A percentile compares a stretch with the other conserved stretches of the same genome.
Conservation (phyloP, 2,888 invertebrate genomes). For the Gryllus longicercus region DNA sequence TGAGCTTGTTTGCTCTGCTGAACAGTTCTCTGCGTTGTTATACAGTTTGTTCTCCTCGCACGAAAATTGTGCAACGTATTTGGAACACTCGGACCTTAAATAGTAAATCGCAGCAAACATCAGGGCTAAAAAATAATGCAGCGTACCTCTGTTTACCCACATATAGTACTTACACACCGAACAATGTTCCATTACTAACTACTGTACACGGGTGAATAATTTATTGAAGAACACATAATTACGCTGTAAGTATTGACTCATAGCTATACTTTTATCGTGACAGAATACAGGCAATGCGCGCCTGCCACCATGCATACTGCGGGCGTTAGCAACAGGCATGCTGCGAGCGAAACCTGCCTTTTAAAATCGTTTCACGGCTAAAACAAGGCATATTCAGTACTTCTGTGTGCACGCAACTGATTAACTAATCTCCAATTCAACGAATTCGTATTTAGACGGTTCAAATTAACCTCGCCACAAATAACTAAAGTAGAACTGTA, state of each 20-base stretch:
- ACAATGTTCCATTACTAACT: not conserved
- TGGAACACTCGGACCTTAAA: not conserved
- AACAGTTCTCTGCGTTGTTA: not conserved
- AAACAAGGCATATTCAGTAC: too few relatives aligned
- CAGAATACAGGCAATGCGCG: too few relatives aligned
- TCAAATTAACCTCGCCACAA: too few relatives aligned
- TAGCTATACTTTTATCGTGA: not conserved
- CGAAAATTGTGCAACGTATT: not conserved
- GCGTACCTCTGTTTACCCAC: conserved; percentile 8
- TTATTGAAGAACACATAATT: conserved; percentile 17
- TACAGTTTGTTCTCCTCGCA: conserved; percentile 17
- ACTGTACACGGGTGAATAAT: not conserved
- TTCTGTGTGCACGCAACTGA: too few relatives aligned
- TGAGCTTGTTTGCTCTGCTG: not conserved
- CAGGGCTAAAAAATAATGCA: not conserved
- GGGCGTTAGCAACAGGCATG: too few relatives aligned
- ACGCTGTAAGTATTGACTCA: conserved; percentile 11
- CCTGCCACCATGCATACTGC: too few relatives aligned
- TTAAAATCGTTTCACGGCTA: too few relatives aligned
- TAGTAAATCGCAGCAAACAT: conserved; percentile 10
- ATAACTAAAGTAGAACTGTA: too few relatives aligned
- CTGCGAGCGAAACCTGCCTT: too few relatives aligned
- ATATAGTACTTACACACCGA: not conserved
- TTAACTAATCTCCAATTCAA: too few relatives aligned
- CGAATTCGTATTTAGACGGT: too few relatives aligned